These are phyloP conservation scores for Daboia siamensis DNA, from an alignment of 2,113 vertebrate genomes.

Conservation along the genomic window DNA sequence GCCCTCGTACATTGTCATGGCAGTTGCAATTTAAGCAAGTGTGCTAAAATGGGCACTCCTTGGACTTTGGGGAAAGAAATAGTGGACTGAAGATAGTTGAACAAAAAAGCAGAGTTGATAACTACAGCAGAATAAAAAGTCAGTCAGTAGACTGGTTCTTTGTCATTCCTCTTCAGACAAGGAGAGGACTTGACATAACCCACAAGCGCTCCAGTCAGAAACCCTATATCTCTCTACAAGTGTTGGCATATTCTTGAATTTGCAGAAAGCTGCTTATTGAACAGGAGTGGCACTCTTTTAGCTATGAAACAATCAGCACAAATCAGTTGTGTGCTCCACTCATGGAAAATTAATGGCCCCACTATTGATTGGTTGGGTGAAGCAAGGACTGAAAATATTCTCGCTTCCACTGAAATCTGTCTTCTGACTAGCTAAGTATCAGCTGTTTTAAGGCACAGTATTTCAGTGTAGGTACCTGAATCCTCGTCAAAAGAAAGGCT, in stretches of 20 bases:
- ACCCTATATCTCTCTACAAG: background rate
- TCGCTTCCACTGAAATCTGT: background rate
- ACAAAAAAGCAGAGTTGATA: background rate
- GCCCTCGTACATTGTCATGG: background rate
- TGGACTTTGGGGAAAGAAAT: background rate
- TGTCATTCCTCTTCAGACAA: background rate
- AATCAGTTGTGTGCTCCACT: background rate
- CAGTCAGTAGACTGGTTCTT: background rate
- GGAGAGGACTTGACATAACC: background rate
- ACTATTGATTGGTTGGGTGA: background rate
- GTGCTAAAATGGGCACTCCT: background rate
- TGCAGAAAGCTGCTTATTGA: background rate
- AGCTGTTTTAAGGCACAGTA: background rate
- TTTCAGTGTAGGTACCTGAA: conserved; percentile 73
- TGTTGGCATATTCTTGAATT: background rate
- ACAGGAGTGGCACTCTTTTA: background rate
- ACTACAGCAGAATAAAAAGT: background rate
- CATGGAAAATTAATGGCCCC: background rate
- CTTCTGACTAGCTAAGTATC: background rate
- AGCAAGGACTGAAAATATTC: background rate
- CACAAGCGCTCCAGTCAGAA: background rate
- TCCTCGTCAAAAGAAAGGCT: conserved; percentile 77
- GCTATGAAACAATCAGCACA: background rate
- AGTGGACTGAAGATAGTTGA: background rate
- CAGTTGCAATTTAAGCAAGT: background rate